Evolutionary conservation across 2,113 vertebrate genomes (phyloP), one percentile per base, ranked within the genome.

Genomic region (Gracilinanus agilis): DNA sequence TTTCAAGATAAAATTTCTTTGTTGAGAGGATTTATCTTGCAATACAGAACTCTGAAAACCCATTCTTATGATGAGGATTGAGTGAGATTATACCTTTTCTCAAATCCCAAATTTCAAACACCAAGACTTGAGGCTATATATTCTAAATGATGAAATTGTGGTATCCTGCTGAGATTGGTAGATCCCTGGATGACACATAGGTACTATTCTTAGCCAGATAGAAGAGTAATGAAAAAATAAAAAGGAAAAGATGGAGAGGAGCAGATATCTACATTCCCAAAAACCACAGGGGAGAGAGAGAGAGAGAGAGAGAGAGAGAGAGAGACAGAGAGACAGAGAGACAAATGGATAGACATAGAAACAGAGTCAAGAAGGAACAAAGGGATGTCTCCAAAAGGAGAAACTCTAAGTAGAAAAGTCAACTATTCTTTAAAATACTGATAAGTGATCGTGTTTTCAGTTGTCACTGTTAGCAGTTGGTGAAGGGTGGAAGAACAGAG

Each of bases 31-130:
- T 83, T n/a, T 83, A 83, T 40, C n/a, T 83, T 83, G 67, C 67
- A 83, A 83, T 40, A 40, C 21, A 19, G n/a, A 83, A 83, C 6
- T 83, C n/a, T 83, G 67, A 83, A 83, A 83, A 40, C 34, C 67
- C 67, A 83, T 83, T 83, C n/a, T 83, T 23, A 40, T 83, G 67
- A 83, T 83, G 67, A 83, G 16, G 34, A 83, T 83, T 40, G 67
- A 83, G 16, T 83, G 16, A 83, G 67, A 83, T 83, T 83, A 83
- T 83, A 40, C 67, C 67, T 83, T 83, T 83, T 83, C 67, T 83
- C 67, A 83, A 83, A 83, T 83, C 67, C 67, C 67, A 83, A 83
- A 40, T 83, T 83, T 83, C 67, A 40, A 83, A 83, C 67, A 83
- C 67, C 67, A 83, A 83, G 7, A 34, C 67, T 83, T 83, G 34